A percentile compares a stretch with the other conserved stretches of the same genome.
Evolutionary conservation across 2,797 vertebrate genomes (phyloP).

Genomic region (Lacerta viridis): DNA sequence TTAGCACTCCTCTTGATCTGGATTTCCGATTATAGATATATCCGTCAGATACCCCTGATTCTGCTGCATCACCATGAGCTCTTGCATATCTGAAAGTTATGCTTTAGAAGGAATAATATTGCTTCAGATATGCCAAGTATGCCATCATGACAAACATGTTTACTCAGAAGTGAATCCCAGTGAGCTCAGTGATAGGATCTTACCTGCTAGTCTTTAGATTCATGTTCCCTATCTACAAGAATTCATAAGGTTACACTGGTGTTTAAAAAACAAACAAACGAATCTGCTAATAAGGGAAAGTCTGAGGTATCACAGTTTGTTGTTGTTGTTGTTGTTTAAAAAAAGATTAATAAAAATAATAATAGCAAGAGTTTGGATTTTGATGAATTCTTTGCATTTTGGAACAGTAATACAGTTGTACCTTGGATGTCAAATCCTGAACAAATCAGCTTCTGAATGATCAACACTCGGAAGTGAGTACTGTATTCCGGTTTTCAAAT

Average conservation of each 20-base stretch:
- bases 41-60: constrained; percentile 3
- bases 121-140: not conserved
- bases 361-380: not conserved
- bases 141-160: not conserved
- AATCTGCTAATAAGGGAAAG: not conserved
- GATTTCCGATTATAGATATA: not conserved
- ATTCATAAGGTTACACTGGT: not conserved
- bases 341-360: no score
- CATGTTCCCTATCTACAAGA: not conserved
- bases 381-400: not conserved
- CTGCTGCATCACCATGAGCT: not conserved
- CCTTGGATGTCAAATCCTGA: no score
- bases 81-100: not conserved
- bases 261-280: not conserved
- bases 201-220: not conserved
- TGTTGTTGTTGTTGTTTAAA: no score
- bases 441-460: no score
- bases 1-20: constrained; percentile 14
- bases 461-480: no score
- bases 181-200: not conserved
- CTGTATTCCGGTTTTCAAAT: no score
- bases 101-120: not conserved
- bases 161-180: not conserved
- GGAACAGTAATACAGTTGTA: not conserved
- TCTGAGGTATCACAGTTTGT: not conserved